Evolutionary conservation across 2,888 invertebrate species (phyloP).

Genomic region (Flexamia atlantica): DNA sequence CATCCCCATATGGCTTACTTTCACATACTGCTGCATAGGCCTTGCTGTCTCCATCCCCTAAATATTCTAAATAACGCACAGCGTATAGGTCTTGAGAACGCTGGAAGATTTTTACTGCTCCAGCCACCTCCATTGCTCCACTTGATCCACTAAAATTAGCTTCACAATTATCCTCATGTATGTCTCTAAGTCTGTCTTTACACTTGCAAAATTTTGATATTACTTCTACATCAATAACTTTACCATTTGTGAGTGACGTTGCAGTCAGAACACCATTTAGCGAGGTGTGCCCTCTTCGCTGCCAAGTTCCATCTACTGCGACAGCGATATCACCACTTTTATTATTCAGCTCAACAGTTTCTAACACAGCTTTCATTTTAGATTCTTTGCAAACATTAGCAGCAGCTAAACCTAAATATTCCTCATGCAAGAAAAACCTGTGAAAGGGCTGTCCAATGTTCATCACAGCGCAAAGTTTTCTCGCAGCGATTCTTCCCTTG

Average conservation of each 20-base stretch:
- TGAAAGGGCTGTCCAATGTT: slow-evolving; percentile 47
- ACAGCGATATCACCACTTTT: slow-evolving; percentile 54
- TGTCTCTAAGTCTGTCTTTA: slow-evolving; percentile 55
- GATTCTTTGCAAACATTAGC: slow-evolving; percentile 40
- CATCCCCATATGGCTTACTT: slow-evolving; percentile 54
- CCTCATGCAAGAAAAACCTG: slow-evolving; percentile 49
- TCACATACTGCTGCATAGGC: slow-evolving; percentile 62
- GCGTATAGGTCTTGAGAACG: slow-evolving; percentile 60
- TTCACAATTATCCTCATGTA: slow-evolving; percentile 63
- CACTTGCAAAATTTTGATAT: slow-evolving; percentile 65
- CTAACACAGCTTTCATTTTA: slow-evolving; percentile 33
- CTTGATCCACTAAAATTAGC: slow-evolving; percentile 65
- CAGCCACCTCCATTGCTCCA: slow-evolving; percentile 67
- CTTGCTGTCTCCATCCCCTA: slow-evolving; percentile 49
- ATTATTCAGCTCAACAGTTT: slow-evolving; percentile 43
- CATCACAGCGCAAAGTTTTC: slow-evolving; percentile 50
- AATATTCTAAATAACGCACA: slow-evolving; percentile 62
- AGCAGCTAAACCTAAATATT: slow-evolving; percentile 45
- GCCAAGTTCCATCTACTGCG: slow-evolving; percentile 66
- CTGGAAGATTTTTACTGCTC: slow-evolving; percentile 62
- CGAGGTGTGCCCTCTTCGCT: slow-evolving; percentile 65
- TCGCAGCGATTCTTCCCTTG: slow-evolving; percentile 49
- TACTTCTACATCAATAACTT: slow-evolving; percentile 64
- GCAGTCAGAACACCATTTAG: slow-evolving; percentile 65
- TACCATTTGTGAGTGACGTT: slow-evolving; percentile 65